Evolutionary conservation across 2,888 invertebrate species (phyloP).

Genomic region (Tipula confusa): DNA sequence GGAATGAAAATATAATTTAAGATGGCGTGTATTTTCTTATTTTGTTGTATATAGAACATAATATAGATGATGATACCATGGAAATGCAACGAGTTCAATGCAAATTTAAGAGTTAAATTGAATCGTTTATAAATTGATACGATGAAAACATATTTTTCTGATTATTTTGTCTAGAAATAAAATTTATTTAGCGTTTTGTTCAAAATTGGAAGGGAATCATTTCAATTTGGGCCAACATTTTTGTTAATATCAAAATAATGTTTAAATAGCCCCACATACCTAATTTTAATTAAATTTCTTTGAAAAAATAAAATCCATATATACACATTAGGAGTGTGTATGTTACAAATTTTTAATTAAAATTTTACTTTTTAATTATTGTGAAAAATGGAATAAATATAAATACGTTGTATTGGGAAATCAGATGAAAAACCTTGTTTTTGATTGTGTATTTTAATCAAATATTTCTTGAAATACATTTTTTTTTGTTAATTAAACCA

Average conservation of each 20-base stretch:
- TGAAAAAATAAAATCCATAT: no score
- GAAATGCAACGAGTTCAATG: not conserved
- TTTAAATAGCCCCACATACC: not conserved
- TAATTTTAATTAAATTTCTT: not conserved
- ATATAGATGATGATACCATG: not conserved
- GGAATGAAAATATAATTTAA: not conserved
- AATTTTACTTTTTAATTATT: not conserved
- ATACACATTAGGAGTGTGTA: not conserved
- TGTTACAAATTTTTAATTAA: not conserved
- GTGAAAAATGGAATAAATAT: not conserved
- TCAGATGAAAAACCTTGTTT: not conserved
- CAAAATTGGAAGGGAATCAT: no score
- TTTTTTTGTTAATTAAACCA: not conserved
- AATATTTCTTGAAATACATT: not conserved
- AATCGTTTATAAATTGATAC: no score
- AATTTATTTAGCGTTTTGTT: no score
- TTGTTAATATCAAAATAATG: no score
- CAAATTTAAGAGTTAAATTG: no score
- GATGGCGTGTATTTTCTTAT: not conserved
- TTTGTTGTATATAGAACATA: not conserved
- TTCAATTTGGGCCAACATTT: no score
- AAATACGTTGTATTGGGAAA: no score
- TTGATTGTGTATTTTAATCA: not conserved
- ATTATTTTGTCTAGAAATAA: no score
- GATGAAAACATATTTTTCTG: no score